These are phyloP conservation scores for Amphibalanus amphitrite DNA, from an alignment of 1,140 invertebrate genomes.

Conservation along the genomic window DNA sequence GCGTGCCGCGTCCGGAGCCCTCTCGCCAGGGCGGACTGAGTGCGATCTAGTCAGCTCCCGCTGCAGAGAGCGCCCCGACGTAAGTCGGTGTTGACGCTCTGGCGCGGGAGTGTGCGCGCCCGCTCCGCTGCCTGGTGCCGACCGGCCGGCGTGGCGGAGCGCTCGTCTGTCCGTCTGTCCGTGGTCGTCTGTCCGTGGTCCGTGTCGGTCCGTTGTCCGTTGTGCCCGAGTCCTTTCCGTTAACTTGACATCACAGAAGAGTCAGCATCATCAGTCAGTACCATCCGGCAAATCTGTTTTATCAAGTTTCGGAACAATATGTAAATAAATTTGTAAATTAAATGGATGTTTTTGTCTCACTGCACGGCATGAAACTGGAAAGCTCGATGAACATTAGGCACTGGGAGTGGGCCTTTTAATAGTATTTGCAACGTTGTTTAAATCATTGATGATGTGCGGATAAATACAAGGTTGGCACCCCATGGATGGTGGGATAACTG, in stretches of 20 bases:
- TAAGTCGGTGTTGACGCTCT: neutral
- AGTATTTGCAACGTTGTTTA: too few species aligned
- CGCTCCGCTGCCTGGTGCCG: neutral
- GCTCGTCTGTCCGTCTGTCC: neutral
- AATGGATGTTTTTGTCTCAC: too few species aligned
- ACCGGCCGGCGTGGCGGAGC: too few species aligned
- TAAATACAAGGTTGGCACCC: too few species aligned
- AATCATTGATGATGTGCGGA: too few species aligned
- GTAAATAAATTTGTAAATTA: slow-evolving; percentile 1
- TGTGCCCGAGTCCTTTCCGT: neutral
- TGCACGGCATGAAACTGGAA: too few species aligned
- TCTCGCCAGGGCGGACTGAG: neutral
- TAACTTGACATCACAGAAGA: neutral
- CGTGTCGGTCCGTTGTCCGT: neutral
- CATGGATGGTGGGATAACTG: too few species aligned
- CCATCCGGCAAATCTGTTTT: neutral
- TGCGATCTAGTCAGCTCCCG: neutral
- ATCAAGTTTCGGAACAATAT: neutral
- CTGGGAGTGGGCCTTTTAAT: too few species aligned
- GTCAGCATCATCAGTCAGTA: slow-evolving; percentile 1
- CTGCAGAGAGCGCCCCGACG: neutral
- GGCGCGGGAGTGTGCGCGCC: neutral
- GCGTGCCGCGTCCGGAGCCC: neutral
- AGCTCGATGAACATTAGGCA: too few species aligned
- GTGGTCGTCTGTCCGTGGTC: neutral